Percentiles rank a stretch among this genome's conserved stretches.
Evolutionary conservation across 2,888 invertebrate species (phyloP).

Genomic region (Serripes groenlandicus): DNA sequence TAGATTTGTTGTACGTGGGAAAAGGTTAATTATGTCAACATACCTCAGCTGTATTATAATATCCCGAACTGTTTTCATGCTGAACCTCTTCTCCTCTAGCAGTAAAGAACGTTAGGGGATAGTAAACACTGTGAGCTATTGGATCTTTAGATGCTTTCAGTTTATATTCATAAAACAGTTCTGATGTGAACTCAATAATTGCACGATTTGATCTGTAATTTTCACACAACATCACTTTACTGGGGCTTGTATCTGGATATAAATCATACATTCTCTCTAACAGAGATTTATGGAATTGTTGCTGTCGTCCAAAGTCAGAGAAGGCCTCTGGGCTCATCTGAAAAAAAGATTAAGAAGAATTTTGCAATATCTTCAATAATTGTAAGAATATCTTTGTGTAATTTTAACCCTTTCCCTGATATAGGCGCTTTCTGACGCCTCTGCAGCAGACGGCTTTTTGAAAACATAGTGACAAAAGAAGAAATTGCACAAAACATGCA

Average conservation of each 20-base stretch:
- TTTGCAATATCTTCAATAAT: neutral
- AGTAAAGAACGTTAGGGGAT: constrained; percentile 93
- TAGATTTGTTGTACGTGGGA: neutral
- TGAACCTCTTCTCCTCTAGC: constrained; percentile 93
- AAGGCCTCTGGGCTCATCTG: constrained; percentile 93
- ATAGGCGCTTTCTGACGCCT: neutral
- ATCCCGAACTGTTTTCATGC: constrained; percentile 91
- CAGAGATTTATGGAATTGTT: constrained; percentile 89
- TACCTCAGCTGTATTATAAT: constrained; percentile 93
- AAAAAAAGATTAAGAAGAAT: constrained; percentile 44
- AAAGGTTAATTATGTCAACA: neutral
- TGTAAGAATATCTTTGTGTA: no score
- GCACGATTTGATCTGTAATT: constrained; percentile 94
- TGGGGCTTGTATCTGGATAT: constrained; percentile 91
- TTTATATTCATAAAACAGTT: constrained; percentile 93
- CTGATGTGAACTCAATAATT: constrained; percentile 93
- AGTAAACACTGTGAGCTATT: constrained; percentile 90
- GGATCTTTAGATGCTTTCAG: constrained; percentile 92
- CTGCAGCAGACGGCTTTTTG: neutral
- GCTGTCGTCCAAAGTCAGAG: constrained; percentile 88
- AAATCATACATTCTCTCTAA: constrained; percentile 92
- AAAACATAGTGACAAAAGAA: neutral
- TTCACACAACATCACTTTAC: constrained; percentile 93
- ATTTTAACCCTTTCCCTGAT: neutral
- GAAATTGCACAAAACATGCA: neutral